These are phyloP conservation scores for Aphis gossypii DNA, from an alignment of 1,140 invertebrate genomes.

Conservation along the genomic window DNA sequence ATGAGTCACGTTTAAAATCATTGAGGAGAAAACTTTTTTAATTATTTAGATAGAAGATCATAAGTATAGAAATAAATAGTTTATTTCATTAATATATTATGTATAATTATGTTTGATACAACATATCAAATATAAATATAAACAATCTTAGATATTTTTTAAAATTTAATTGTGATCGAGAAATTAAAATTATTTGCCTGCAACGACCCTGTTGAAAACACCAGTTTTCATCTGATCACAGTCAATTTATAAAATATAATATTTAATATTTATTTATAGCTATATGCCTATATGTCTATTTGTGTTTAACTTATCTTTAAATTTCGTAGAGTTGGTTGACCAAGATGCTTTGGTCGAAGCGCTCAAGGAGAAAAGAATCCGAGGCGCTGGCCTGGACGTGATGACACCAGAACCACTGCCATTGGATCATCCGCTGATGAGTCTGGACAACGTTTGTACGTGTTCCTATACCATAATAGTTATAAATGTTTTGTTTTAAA, in stretches of 20 bases:
- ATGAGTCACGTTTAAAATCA: too few species aligned
- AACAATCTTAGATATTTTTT: too few species aligned
- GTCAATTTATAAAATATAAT: background rate
- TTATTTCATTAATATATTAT: too few species aligned
- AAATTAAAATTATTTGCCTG: too few species aligned
- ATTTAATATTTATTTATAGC: background rate
- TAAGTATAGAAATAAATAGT: too few species aligned
- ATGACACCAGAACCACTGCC: slow-evolving; percentile 91
- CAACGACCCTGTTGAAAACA: too few species aligned
- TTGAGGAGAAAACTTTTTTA: too few species aligned
- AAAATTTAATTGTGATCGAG: too few species aligned
- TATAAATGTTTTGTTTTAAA: background rate
- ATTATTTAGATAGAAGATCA: too few species aligned
- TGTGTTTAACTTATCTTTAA: background rate
- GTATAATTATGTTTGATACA: too few species aligned
- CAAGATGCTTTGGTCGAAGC: slow-evolving; percentile 80
- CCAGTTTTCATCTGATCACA: too few species aligned
- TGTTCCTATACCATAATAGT: slow-evolving; percentile 51
- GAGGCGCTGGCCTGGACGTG: slow-evolving; percentile 90
- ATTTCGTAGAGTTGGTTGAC: slow-evolving; percentile 64
- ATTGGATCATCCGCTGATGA: slow-evolving; percentile 77
- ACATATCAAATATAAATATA: too few species aligned
- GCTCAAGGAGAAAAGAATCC: slow-evolving; percentile 75
- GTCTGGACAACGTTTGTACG: slow-evolving; percentile 79
- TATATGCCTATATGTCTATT: background rate